These are phyloP conservation scores for Etheostoma nigrum DNA, from an alignment of 2,797 vertebrate species.

Conservation along the genomic window DNA sequence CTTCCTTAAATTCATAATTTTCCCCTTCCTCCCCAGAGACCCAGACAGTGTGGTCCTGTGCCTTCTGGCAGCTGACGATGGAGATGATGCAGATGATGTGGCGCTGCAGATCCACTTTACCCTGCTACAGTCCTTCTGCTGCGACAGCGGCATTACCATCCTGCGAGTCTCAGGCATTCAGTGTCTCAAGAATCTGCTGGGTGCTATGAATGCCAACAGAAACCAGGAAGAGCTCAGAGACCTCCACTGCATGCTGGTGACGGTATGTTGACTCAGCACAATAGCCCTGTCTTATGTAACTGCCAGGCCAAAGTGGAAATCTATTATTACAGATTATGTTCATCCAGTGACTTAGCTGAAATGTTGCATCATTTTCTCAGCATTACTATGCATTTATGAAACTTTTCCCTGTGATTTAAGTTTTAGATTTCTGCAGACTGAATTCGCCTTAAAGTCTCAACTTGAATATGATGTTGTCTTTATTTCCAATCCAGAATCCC, in stretches of 20 bases:
- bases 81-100: slow-evolving; percentile 86
- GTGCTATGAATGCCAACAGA: slow-evolving; percentile 73
- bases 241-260: slow-evolving; percentile 94
- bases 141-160: slow-evolving; percentile 92
- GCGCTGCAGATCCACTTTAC: slow-evolving; percentile 97
- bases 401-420: background rate
- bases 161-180: slow-evolving; percentile 89
- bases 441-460: background rate
- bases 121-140: slow-evolving; percentile 94
- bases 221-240: slow-evolving; percentile 85
- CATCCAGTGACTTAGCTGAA: background rate
- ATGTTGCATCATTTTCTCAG: background rate
- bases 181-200: slow-evolving; percentile 87
- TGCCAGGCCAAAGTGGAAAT: slow-evolving; percentile 2
- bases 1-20: background rate
- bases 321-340: background rate
- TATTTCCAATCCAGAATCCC: slow-evolving; percentile 80
- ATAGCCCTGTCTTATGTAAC: slow-evolving; percentile 30
- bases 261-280: slow-evolving; percentile 83
- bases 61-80: slow-evolving; percentile 88
- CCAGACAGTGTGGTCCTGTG: slow-evolving; percentile 94
- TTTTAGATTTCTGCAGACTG: background rate
- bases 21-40: slow-evolving; percentile 82
- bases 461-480: slow-evolving; percentile 9
- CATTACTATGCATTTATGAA: background rate